These are phyloP conservation scores for Potamarius usumacintae DNA, from an alignment of 2,113 vertebrate genomes.

Conservation along the genomic window DNA sequence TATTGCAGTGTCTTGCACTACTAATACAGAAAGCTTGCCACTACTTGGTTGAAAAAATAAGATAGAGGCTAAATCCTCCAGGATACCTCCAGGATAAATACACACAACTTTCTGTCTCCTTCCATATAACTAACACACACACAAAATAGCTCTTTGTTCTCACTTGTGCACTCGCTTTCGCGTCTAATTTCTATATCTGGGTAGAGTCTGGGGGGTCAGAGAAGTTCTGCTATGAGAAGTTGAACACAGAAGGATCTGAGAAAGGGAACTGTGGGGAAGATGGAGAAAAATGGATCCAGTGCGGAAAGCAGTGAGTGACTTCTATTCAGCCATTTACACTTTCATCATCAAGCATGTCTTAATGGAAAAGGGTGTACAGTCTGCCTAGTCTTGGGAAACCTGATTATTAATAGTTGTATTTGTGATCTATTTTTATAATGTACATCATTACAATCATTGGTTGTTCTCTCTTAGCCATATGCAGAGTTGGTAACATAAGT, in stretches of 20 bases:
- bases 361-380: neutral
- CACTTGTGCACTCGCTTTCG: too few species aligned
- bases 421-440: neutral
- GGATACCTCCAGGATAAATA: neutral
- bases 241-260: slow-evolving; percentile 96
- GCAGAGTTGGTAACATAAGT: neutral
- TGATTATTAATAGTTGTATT: neutral
- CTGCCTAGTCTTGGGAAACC: neutral
- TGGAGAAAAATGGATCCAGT: slow-evolving; percentile 90
- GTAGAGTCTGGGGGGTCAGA: slow-evolving; percentile 90
- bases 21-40: neutral
- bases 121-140: neutral
- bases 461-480: neutral
- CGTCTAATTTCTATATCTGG: neutral
- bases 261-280: slow-evolving; percentile 97
- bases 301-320: slow-evolving; percentile 93
- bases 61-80: neutral
- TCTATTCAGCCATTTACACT: neutral
- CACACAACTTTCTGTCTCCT: neutral
- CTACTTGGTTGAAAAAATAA: neutral
- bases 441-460: neutral
- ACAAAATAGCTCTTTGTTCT: neutral
- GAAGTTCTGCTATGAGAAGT: slow-evolving; percentile 98
- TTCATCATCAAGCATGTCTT: neutral
- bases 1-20: neutral